These are phyloP conservation scores for Elephantulus edwardii DNA, from an alignment of 2,113 vertebrate species.

Conservation along the genomic window DNA sequence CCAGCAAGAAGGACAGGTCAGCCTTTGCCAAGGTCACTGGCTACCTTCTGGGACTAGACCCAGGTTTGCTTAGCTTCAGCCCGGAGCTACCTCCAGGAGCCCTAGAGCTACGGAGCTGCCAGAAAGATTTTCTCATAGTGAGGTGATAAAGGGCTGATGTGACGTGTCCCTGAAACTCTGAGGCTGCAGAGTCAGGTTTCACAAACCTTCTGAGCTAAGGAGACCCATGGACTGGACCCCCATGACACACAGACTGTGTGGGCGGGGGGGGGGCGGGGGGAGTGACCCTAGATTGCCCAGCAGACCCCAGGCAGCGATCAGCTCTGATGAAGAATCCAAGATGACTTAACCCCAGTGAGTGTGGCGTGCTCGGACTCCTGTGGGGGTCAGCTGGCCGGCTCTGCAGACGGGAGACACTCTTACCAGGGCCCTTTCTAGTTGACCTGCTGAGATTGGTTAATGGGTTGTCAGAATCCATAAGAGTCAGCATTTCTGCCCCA, in stretches of 20 bases:
- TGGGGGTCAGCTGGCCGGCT: fast-evolving
- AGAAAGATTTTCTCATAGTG: background rate
- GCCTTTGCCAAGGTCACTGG: background rate
- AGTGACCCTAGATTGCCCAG: background rate
- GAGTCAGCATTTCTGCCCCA: background rate
- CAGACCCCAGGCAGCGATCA: background rate
- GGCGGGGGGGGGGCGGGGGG: too few relatives aligned
- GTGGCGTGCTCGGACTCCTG: background rate
- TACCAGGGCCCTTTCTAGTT: background rate
- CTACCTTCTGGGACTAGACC: background rate
- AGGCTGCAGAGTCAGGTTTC: background rate
- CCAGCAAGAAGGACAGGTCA: background rate
- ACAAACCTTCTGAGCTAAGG: background rate
- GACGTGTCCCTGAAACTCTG: background rate
- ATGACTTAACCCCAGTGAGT: background rate
- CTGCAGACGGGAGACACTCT: background rate
- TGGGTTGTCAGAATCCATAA: background rate
- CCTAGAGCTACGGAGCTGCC: background rate
- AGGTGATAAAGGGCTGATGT: background rate
- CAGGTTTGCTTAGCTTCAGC: background rate
- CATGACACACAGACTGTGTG: background rate
- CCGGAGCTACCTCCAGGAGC: background rate
- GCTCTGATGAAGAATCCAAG: background rate
- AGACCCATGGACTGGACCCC: background rate
- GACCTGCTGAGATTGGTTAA: background rate